Evolutionary conservation across 2,113 vertebrate genomes (phyloP).

Genomic region (Apeltes quadracus): DNA sequence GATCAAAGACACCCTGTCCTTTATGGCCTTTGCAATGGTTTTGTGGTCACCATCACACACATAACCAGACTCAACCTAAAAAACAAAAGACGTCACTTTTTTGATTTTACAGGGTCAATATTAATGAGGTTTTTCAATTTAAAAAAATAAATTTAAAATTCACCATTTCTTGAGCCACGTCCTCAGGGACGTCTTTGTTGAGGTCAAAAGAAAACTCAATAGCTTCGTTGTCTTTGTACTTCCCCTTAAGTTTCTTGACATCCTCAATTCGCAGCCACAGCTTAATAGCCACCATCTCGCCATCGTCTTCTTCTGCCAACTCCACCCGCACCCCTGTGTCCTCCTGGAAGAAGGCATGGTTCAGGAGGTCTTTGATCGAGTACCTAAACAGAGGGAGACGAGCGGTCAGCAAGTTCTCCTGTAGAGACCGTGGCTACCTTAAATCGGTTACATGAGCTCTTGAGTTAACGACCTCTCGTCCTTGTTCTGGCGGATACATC

Average conservation of each 20-base stretch:
- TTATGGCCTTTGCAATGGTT: conserved; percentile 98
- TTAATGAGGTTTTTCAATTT: neutral
- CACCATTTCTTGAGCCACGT: conserved; percentile 98
- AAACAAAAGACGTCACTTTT: conserved; percentile 8
- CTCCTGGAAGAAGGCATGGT: conserved; percentile 98
- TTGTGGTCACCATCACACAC: conserved; percentile 97
- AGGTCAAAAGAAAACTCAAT: conserved; percentile 99
- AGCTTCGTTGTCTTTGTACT: conserved; percentile 98
- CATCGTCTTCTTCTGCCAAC: conserved; percentile 97
- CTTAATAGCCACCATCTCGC: conserved; percentile 95
- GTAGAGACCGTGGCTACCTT: neutral
- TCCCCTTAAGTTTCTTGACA: conserved; percentile 96
- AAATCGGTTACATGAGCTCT: neutral
- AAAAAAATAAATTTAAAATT: conserved; percentile 37
- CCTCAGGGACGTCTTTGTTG: conserved; percentile 93
- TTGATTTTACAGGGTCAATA: too few relatives aligned
- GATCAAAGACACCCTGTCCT: conserved; percentile 95
- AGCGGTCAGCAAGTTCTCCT: conserved; percentile 12
- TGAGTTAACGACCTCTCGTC: conserved; percentile 87
- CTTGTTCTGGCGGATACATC: conserved; percentile 97
- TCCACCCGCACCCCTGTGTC: conserved; percentile 98
- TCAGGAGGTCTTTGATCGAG: conserved; percentile 97
- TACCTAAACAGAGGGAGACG: conserved; percentile 80
- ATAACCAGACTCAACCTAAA: conserved; percentile 95
- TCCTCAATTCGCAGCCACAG: conserved; percentile 97